These are phyloP conservation scores for Macrotis lagotis DNA, from an alignment of 2,113 vertebrate species.

Conservation along the genomic window DNA sequence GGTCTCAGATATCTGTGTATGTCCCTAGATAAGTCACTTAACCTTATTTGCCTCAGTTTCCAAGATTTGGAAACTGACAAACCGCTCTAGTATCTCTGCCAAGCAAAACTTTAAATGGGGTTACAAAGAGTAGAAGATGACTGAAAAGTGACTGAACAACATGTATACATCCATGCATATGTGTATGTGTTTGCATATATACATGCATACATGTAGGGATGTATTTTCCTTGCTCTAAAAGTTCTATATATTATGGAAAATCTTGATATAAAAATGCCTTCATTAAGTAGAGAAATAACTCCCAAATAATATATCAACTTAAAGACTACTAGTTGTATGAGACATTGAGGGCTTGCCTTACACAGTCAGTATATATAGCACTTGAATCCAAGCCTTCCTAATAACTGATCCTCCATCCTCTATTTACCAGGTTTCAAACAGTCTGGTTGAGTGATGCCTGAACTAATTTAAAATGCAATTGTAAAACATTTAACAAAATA, in stretches of 20 bases:
- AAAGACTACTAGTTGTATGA: neutral
- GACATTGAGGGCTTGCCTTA: neutral
- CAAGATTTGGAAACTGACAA: neutral
- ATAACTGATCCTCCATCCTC: neutral
- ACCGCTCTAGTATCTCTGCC: neutral
- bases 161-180: neutral
- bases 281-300: neutral
- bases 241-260: neutral
- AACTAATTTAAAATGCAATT: neutral
- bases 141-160: neutral
- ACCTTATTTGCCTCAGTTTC: neutral
- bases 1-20: neutral
- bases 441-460: neutral
- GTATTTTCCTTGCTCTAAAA: neutral
- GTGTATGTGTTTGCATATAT: neutral
- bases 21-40: neutral
- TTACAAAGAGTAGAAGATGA: neutral
- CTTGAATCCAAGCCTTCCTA: neutral
- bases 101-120: neutral
- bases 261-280: neutral
- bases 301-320: neutral
- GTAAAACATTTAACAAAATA: neutral
- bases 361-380: neutral
- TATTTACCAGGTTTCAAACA: neutral
- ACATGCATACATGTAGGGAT: neutral